Percentiles rank a stretch among this genome's conserved stretches.
Conservation (phyloP, 2,797 vertebrate genomes). For the Sciurus vulgaris region DNA sequence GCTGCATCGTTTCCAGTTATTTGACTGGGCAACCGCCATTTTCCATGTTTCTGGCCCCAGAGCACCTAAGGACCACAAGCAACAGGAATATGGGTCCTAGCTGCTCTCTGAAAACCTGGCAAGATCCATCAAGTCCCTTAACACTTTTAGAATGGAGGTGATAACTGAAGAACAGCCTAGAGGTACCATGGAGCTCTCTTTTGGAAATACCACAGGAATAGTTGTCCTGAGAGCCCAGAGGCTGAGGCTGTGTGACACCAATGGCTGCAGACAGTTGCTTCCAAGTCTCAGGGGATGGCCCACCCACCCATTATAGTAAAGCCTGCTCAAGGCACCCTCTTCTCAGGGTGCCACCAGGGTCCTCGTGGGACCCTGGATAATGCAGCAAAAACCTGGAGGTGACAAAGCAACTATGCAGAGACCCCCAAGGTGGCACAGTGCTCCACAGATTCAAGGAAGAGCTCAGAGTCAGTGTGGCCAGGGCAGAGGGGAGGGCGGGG, state of each 20-base stretch:
- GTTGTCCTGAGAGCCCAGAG: not conserved
- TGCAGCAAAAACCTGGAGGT: not conserved
- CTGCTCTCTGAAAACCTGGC: not conserved
- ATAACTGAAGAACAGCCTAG: not conserved
- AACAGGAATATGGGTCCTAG: not conserved
- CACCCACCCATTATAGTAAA: not conserved
- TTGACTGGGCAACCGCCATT: not conserved
- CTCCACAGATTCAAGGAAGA: not conserved
- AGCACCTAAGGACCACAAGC: not conserved
- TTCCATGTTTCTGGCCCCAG: not conserved
- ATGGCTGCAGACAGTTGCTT: not conserved
- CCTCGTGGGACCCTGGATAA: not conserved
- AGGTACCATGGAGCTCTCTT: not conserved
- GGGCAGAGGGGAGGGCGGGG: not conserved
- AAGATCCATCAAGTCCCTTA: not conserved
- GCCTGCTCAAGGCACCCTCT: rapidly evolving
- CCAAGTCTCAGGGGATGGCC: rapidly evolving
- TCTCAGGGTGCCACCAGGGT: not conserved
- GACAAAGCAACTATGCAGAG: not conserved
- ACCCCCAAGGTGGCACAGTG: rapidly evolving
- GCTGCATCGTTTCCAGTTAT: not conserved
- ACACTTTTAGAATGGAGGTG: not conserved
- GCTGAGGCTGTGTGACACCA: rapidly evolving
- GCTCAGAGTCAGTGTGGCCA: no score
- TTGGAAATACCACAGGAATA: not conserved